A percentile compares a stretch with the other conserved stretches of the same genome.
Conservation (phyloP, 2,113 vertebrate genomes). For the Lanius ludovicianus region DNA sequence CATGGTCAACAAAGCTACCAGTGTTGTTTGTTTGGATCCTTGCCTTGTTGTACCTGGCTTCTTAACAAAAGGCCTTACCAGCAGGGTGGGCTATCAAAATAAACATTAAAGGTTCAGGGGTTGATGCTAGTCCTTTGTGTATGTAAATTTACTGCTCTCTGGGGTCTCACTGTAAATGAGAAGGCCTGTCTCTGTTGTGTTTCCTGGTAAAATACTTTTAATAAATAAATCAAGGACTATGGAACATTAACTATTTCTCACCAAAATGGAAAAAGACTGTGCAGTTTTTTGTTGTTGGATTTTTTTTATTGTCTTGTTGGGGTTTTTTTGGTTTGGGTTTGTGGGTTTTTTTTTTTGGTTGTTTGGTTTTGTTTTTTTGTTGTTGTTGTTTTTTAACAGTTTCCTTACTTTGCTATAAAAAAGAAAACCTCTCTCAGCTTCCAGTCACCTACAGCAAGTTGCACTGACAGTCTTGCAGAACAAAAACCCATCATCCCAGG, state of each 20-base stretch:
- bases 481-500: neutral
- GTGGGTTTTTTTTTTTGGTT: neutral
- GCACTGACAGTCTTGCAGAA: neutral
- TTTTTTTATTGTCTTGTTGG: too few species aligned
- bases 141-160: constrained; percentile 81
- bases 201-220: constrained; percentile 80
- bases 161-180: constrained; percentile 75
- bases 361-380: neutral
- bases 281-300: too few species aligned
- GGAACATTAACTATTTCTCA: constrained; percentile 70
- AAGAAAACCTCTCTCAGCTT: neutral
- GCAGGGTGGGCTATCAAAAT: constrained; percentile 79
- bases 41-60: constrained; percentile 80
- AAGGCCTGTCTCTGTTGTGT: constrained; percentile 75
- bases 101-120: constrained; percentile 81
- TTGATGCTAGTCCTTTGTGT: constrained; percentile 79
- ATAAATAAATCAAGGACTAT: constrained; percentile 82
- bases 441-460: neutral
- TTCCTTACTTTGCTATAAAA: neutral
- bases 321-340: too few species aligned
- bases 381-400: neutral
- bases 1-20: constrained; percentile 75
- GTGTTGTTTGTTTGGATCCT: constrained; percentile 61
- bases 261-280: neutral
- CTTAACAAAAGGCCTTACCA: constrained; percentile 75